Conservation (phyloP, 2,113 vertebrate genomes). For the Xyrauchen texanus region DNA sequence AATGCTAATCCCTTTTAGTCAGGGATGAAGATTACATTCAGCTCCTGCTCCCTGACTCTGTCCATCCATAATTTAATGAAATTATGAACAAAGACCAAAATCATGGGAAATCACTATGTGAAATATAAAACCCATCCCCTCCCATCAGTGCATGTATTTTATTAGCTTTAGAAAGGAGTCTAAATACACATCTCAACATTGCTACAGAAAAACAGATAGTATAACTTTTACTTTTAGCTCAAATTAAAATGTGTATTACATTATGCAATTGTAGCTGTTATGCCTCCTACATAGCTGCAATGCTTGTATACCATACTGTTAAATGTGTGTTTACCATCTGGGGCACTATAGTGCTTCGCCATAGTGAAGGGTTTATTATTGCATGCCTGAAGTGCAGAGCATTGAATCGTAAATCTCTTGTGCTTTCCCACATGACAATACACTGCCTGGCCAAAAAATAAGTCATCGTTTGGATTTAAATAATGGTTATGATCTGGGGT, state of each 20-base stretch:
- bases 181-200: background rate
- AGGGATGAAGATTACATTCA: conserved; percentile 12
- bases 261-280: background rate
- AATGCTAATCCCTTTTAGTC: conserved; percentile 3
- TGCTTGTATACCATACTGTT: background rate
- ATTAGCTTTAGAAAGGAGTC: background rate
- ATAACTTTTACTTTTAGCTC: background rate
- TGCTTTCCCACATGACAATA: background rate
- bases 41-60: background rate
- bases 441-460: too few species aligned
- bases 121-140: background rate
- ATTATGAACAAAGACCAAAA: background rate
- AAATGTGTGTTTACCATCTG: conserved; percentile 31
- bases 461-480: too few species aligned
- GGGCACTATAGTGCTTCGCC: conserved; percentile 33
- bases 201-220: background rate
- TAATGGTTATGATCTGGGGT: too few species aligned
- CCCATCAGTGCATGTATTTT: background rate
- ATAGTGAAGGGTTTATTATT: background rate
- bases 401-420: conserved; percentile 6
- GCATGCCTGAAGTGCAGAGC: background rate
- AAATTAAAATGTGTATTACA: background rate
- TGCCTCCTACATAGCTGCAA: background rate
- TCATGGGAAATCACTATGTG: background rate
- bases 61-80: background rate